Conservation (phyloP, 2,888 invertebrate genomes). For the Allacma fusca region DNA sequence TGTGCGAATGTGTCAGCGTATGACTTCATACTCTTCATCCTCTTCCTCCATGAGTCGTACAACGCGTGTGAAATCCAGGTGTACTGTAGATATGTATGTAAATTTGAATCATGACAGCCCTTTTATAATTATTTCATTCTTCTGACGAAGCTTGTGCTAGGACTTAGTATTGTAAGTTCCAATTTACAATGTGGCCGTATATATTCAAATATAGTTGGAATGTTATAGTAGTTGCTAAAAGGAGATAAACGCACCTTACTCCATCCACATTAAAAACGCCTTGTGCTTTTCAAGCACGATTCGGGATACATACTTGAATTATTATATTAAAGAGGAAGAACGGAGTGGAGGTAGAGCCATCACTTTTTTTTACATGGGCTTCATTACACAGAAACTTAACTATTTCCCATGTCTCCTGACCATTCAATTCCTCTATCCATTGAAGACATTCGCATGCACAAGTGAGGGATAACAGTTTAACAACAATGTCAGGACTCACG, state of each 20-base stretch:
- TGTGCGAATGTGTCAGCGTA: too few relatives aligned
- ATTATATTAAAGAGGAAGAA: not conserved
- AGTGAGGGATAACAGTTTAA: not conserved
- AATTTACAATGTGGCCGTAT: not conserved
- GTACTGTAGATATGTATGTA: too few relatives aligned
- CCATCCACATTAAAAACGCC: not conserved
- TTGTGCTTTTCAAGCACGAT: not conserved
- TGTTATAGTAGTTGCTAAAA: not conserved
- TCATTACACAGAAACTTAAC: not conserved
- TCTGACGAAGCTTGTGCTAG: too few relatives aligned
- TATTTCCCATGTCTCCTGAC: slow-evolving; percentile 14
- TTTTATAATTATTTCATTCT: too few relatives aligned
- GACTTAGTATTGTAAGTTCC: too few relatives aligned
- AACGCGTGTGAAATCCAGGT: too few relatives aligned
- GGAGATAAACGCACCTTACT: not conserved
- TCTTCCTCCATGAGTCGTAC: too few relatives aligned
- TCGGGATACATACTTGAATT: not conserved
- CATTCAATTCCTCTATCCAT: not conserved
- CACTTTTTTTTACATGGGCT: not conserved
- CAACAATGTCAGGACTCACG: slow-evolving; percentile 20
- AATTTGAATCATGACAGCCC: too few relatives aligned
- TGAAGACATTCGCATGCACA: not conserved
- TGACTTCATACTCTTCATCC: too few relatives aligned
- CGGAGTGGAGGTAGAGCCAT: not conserved
- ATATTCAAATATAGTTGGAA: not conserved